A percentile compares a stretch with the other conserved stretches of the same genome.
These are phyloP conservation scores for Orussus abietinus DNA, from an alignment of 1,140 invertebrate species.

Conservation along the genomic window DNA sequence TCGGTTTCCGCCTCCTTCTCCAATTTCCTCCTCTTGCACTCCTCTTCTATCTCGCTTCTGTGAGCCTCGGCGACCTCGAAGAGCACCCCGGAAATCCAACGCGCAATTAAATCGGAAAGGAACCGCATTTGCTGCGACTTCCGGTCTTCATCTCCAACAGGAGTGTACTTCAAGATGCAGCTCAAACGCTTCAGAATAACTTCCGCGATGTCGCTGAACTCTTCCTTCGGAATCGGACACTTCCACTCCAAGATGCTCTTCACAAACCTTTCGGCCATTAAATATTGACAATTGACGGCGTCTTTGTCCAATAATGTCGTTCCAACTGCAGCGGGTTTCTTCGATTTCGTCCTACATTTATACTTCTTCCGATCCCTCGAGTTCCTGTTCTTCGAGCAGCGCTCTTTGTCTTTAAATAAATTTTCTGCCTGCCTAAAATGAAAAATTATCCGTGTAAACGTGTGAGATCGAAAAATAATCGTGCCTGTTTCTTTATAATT, in stretches of 20 bases:
- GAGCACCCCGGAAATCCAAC: conserved; percentile 41
- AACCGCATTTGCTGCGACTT: conserved; percentile 42
- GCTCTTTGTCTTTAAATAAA: conserved; percentile 17
- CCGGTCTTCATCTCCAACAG: conserved; percentile 29
- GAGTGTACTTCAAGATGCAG: conserved; percentile 25
- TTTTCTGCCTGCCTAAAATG: conserved; percentile 35
- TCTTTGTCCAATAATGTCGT: conserved; percentile 22
- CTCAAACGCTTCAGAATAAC: conserved; percentile 35
- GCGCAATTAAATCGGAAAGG: conserved; percentile 37
- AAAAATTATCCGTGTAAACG: background rate
- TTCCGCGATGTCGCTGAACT: conserved; percentile 36
- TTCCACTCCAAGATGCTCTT: conserved; percentile 38
- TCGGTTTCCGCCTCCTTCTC: conserved; percentile 14
- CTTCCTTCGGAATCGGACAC: conserved; percentile 27
- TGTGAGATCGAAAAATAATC: too few relatives aligned
- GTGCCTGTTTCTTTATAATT: too few relatives aligned
- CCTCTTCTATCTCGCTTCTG: conserved; percentile 21
- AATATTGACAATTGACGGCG: conserved; percentile 33
- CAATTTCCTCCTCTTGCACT: conserved; percentile 18
- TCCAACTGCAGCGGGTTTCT: conserved; percentile 10
- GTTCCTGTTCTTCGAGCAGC: conserved; percentile 10
- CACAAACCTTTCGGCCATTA: conserved; percentile 41
- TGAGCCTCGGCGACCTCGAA: conserved; percentile 31
- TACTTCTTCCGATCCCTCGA: conserved; percentile 23
- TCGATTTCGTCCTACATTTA: conserved; percentile 14